These are phyloP conservation scores for Cantharis nigra DNA, from an alignment of 2,888 invertebrate species.

Conservation along the genomic window DNA sequence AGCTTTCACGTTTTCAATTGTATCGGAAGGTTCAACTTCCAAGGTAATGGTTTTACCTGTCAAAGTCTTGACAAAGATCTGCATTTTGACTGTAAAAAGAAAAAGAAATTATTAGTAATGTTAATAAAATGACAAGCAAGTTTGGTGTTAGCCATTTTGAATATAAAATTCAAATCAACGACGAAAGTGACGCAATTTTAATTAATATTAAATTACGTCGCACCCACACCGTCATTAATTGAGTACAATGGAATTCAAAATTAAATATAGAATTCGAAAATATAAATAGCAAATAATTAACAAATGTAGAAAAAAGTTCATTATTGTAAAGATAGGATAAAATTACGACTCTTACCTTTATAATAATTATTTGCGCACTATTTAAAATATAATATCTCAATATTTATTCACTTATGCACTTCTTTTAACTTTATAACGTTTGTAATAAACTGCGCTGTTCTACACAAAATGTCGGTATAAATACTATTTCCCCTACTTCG, in stretches of 20 bases:
- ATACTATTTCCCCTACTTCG: neutral
- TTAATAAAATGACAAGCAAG: neutral
- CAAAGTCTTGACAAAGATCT: conserved; percentile 60
- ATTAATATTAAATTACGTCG: neutral
- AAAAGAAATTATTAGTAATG: neutral
- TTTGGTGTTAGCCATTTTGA: conserved; percentile 9
- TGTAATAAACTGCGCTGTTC: neutral
- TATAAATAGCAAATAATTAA: too few species aligned
- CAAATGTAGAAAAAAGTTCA: too few species aligned
- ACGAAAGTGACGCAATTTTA: neutral
- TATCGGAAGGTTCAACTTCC: conserved; percentile 61
- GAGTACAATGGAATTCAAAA: too few species aligned
- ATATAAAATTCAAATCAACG: neutral
- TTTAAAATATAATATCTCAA: neutral
- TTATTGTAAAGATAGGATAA: too few species aligned
- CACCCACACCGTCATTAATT: too few species aligned
- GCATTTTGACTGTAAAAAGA: conserved; percentile 8
- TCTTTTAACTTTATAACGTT: neutral
- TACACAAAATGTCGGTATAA: neutral
- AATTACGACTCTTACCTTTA: neutral
- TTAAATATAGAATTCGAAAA: too few species aligned
- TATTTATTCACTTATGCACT: neutral
- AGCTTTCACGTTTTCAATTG: conserved; percentile 65
- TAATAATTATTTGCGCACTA: neutral
- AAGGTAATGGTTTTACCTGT: conserved; percentile 41